Percentiles rank a stretch among this genome's conserved stretches.
Evolutionary conservation across 2,113 vertebrate species (phyloP).

Genomic region (Ursus arctos): DNA sequence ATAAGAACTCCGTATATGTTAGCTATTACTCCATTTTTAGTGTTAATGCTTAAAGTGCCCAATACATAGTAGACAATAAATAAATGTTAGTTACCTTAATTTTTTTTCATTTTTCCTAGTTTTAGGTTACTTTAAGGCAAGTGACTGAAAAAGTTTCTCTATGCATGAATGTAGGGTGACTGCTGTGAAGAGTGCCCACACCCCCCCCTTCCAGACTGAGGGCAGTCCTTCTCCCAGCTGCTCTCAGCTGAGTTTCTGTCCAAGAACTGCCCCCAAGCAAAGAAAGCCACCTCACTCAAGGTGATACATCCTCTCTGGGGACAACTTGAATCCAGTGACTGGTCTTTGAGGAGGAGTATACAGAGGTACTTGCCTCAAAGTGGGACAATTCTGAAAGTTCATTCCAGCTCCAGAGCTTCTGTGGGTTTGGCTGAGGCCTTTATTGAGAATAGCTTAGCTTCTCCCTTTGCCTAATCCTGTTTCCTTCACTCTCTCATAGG

Average conservation of each 20-base stretch:
- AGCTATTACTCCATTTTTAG: not conserved
- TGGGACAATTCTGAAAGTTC: not conserved
- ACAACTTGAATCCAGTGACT: not conserved
- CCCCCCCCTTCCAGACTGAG: not conserved
- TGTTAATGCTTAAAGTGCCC: not conserved
- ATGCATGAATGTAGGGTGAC: no score
- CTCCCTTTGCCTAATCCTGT: not conserved
- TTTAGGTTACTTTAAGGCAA: not conserved
- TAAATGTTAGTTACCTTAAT: not conserved
- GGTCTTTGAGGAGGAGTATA: not conserved
- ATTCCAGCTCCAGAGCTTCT: not conserved
- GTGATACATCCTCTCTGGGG: not conserved
- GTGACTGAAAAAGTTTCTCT: not conserved
- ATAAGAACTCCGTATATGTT: not conserved
- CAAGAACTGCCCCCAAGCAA: not conserved
- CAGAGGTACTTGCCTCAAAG: not conserved
- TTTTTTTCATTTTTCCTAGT: not conserved
- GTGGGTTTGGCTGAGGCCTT: not conserved
- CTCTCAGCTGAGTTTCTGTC: not conserved
- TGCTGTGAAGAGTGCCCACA: not conserved
- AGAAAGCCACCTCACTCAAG: not conserved
- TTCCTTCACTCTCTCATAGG: not conserved
- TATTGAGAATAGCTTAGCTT: not conserved
- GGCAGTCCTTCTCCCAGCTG: not conserved
- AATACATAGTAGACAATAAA: not conserved